phyloP scores from a whole-genome alignment of 2,113 vertebrate species.

The Crocuta crocuta region DNA sequence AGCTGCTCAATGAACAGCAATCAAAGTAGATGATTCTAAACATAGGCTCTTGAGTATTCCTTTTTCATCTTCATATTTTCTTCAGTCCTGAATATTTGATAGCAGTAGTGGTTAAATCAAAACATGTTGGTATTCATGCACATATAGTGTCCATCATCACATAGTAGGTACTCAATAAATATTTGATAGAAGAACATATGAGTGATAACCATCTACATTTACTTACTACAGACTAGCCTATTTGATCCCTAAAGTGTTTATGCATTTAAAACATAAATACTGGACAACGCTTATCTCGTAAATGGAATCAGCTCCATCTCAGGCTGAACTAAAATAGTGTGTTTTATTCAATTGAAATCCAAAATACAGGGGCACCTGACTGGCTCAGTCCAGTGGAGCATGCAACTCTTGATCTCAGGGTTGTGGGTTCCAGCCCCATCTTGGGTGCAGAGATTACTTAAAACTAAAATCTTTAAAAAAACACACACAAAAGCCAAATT shows the following conservation, averaged over 20 bases:
- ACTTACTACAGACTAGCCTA: background rate
- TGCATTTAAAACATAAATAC: background rate
- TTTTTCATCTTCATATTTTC: background rate
- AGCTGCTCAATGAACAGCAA: constrained; percentile 20
- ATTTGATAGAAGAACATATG: background rate
- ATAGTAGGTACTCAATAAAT: background rate
- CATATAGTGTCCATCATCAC: background rate
- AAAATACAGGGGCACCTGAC: background rate
- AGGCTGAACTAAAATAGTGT: background rate
- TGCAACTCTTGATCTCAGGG: background rate
- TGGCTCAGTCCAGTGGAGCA: background rate
- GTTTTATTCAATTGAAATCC: background rate
- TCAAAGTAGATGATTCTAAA: background rate
- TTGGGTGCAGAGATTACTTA: background rate
- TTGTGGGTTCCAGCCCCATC: background rate
- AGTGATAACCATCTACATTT: background rate
- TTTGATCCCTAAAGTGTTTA: background rate
- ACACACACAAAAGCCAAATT: background rate
- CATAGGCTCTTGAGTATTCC: background rate
- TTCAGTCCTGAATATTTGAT: background rate
- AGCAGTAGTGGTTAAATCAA: background rate
- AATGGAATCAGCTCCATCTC: constrained; percentile 2
- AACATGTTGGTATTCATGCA: background rate
- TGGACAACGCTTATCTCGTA: background rate
- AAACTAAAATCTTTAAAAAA: background rate